Percentiles rank a stretch among this genome's conserved stretches.
phyloP scores from a whole-genome alignment of 92 coral and sea anemone species.

The Desmophyllum pertusum region DNA sequence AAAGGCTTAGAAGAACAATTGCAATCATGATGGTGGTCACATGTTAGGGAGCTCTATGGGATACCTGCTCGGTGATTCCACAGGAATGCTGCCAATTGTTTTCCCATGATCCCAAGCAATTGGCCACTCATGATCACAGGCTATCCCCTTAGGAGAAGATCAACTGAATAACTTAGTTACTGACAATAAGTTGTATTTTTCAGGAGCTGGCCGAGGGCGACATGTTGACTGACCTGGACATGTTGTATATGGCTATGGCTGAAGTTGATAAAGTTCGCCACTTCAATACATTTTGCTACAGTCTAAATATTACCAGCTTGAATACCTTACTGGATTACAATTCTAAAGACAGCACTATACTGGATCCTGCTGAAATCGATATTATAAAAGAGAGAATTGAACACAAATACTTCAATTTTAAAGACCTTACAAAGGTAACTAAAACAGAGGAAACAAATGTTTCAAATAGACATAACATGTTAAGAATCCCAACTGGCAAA shows the following conservation, averaged over 20 bases:
- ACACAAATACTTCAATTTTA: conserved; percentile 13
- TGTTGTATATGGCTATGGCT: conserved; percentile 28
- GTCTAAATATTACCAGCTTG: conserved; percentile 14
- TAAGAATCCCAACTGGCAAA: too few relatives aligned
- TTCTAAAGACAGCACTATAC: neutral
- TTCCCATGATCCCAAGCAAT: neutral
- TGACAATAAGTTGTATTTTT: neutral
- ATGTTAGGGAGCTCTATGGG: too few relatives aligned
- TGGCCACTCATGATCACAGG: neutral
- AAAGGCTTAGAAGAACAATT: too few relatives aligned
- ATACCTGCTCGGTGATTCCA: too few relatives aligned
- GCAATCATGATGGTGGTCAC: too few relatives aligned
- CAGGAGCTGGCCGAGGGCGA: neutral
- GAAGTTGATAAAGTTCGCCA: neutral
- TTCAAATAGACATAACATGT: too few relatives aligned
- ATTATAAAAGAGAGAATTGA: neutral
- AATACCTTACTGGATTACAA: neutral
- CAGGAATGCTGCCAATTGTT: too few relatives aligned
- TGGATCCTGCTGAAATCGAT: neutral
- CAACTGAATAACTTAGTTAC: neutral
- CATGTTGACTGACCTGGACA: conserved; percentile 35
- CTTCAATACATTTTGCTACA: conserved; percentile 8
- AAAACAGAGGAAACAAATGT: too few relatives aligned
- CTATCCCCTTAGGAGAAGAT: neutral
- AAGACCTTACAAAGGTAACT: conserved; percentile 9